These are phyloP conservation scores for Xyliphius kryptos DNA, from an alignment of 2,113 vertebrate genomes.

Conservation along the genomic window DNA sequence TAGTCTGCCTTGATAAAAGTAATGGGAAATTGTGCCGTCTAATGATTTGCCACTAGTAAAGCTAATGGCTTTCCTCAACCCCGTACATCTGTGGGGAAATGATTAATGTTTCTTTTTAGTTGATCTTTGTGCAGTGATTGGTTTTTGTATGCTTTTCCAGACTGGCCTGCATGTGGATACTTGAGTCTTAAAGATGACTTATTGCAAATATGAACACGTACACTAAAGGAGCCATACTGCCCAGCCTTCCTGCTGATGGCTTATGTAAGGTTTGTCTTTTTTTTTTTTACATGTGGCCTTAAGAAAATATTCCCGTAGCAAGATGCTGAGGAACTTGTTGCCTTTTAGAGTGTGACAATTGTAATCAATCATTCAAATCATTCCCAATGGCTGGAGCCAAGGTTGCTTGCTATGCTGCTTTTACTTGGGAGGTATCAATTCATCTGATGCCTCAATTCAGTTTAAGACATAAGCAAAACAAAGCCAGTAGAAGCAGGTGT, in stretches of 20 bases:
- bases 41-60: constrained; percentile 27
- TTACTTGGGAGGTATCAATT: neutral
- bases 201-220: no score
- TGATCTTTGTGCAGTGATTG: constrained; percentile 17
- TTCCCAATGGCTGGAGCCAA: constrained; percentile 15
- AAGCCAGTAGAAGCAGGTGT: constrained; percentile 27
- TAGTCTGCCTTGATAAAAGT: constrained; percentile 58
- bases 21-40: constrained; percentile 31
- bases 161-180: no score
- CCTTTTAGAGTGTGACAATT: constrained; percentile 39
- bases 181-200: no score
- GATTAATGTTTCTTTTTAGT: no score
- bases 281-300: constrained; percentile 54
- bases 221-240: constrained; percentile 21
- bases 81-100: neutral
- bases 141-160: no score
- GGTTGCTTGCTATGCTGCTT: constrained; percentile 12
- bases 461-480: constrained; percentile 39
- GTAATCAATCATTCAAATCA: constrained; percentile 15
- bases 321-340: constrained; percentile 45
- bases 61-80: constrained; percentile 2
- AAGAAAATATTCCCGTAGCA: constrained; percentile 32
- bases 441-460: constrained; percentile 17
- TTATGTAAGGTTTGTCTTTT: constrained; percentile 13
- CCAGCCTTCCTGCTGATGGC: constrained; percentile 36